Base-by-base conservation (phyloP, 1,140 invertebrate genomes). In the Goniozus legneri region DNA sequence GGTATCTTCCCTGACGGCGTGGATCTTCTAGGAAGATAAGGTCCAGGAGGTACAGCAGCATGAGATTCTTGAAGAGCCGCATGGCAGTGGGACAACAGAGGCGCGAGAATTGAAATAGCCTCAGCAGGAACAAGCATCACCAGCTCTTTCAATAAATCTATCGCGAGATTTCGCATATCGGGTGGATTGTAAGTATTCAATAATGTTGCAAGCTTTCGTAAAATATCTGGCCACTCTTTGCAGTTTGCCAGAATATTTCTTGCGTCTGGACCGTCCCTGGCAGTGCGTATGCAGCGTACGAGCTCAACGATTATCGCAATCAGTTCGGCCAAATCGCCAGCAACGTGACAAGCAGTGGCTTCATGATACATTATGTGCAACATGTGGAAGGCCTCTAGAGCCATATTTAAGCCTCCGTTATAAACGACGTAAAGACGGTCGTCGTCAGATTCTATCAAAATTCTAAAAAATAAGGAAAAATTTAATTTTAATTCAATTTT, bases 311-410 rank as follows among this genome's bases (percentile, higher is more conserved):
- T 82, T 59, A 95, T 86, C 1, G 85, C 81, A 36, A 95, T 77
- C 8, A 95, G 78, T 47, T 94, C 90, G 8, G 89, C 81, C 24
- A 95, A 76, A 64, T 95, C 92, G 1, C 84, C 84, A 3, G 86
- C 85, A 12, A 93, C 83, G 67, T 91, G 89, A 63, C 91, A 93
- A 0, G 89, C 89, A 3, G 90, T 92, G 12, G 92, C 91, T 71
- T 96, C 92, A 60, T 95, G 91, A 65, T 94, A 90, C 88, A 95
- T 94, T 54, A 91, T 86, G 77, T 95, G 91, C 44, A 95, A 74
- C 51, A 91, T 93, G 71, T 90, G 87, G 61, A 95, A 84, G 13
- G 92, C 89, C 81, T 95, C 92, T 69, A 92, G 87, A 15, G 91
- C 84, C 80, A 93, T 87, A 49, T 88, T 84, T 30, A 97, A 77